A percentile compares a stretch with the other conserved stretches of the same genome.
These are phyloP conservation scores for Malurus melanocephalus DNA, from an alignment of 2,113 vertebrate species.

Conservation along the genomic window DNA sequence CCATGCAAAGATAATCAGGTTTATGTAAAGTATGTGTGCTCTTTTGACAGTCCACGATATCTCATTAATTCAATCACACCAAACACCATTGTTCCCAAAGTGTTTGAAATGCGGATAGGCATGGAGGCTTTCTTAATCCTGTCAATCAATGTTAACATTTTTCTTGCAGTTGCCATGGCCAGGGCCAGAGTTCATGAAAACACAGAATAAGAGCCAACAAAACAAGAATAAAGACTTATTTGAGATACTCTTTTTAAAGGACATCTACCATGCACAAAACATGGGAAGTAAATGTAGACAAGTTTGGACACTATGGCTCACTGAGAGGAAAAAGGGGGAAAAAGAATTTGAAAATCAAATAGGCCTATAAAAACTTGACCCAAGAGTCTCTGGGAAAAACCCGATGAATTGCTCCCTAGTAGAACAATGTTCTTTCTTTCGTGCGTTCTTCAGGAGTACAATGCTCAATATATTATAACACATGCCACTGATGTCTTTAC, in stretches of 20 bases:
- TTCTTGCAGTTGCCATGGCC: slow-evolving; percentile 98
- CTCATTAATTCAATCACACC: slow-evolving; percentile 99
- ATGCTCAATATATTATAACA: slow-evolving; percentile 89
- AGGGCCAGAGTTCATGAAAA: slow-evolving; percentile 99
- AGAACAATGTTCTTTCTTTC: slow-evolving; percentile 87
- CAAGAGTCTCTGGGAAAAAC: slow-evolving; percentile 98
- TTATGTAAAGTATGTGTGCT: slow-evolving; percentile 99
- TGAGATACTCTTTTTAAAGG: slow-evolving; percentile 95
- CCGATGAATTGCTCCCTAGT: slow-evolving; percentile 90
- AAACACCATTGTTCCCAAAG: slow-evolving; percentile 95
- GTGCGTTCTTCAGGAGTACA: slow-evolving; percentile 84
- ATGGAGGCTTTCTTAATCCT: slow-evolving; percentile 93
- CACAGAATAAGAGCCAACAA: slow-evolving; percentile 97
- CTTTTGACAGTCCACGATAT: slow-evolving; percentile 97
- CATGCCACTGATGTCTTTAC: slow-evolving; percentile 85
- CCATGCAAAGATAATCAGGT: slow-evolving; percentile 99
- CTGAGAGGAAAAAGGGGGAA: slow-evolving; percentile 80
- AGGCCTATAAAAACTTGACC: slow-evolving; percentile 97
- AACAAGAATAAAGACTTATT: slow-evolving; percentile 98
- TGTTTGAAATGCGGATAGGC: slow-evolving; percentile 98
- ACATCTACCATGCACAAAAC: slow-evolving; percentile 96
- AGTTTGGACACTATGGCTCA: slow-evolving; percentile 89
- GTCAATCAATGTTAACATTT: slow-evolving; percentile 99
- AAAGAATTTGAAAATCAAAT: slow-evolving; percentile 96
- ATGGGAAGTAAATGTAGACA: slow-evolving; percentile 97